phyloP scores from a whole-genome alignment of 2,113 vertebrate genomes.

The Emydura subglobosa region DNA sequence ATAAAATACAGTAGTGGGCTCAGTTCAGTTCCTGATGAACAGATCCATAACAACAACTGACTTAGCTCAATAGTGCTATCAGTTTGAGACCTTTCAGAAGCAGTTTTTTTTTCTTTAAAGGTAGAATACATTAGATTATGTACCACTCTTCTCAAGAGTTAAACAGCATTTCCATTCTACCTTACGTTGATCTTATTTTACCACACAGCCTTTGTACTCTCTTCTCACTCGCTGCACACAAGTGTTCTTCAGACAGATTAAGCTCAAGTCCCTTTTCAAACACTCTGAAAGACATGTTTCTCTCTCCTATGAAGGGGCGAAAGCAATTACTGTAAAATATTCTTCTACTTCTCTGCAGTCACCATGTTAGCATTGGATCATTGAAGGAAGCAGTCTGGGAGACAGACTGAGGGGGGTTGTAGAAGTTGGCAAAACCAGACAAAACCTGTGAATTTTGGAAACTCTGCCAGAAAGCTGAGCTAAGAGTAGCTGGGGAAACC shows the following conservation, averaged over 20 bases:
- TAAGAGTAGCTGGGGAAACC: not conserved
- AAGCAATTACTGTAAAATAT: not conserved
- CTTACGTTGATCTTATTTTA: not conserved
- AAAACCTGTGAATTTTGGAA: not conserved
- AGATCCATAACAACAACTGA: not conserved
- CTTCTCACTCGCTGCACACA: not conserved
- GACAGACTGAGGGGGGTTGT: not conserved
- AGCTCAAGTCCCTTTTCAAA: not conserved
- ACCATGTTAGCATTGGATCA: not conserved
- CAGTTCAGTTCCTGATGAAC: not conserved
- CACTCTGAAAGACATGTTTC: not conserved
- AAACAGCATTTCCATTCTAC: accelerated
- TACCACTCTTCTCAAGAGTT: not conserved
- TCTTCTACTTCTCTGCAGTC: not conserved
- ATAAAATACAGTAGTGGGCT: not conserved
- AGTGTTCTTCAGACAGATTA: not conserved
- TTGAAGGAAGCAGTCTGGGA: not conserved
- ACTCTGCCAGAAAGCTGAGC: not conserved
- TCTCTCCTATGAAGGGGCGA: not conserved
- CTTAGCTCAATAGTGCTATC: not conserved
- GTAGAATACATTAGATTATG: not conserved
- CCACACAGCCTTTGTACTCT: not conserved
- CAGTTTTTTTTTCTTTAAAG: accelerated
- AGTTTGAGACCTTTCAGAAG: not conserved
- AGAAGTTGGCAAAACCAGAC: not conserved